These are phyloP conservation scores for Lagopus muta DNA, from an alignment of 2,113 vertebrate species.

Conservation along the genomic window DNA sequence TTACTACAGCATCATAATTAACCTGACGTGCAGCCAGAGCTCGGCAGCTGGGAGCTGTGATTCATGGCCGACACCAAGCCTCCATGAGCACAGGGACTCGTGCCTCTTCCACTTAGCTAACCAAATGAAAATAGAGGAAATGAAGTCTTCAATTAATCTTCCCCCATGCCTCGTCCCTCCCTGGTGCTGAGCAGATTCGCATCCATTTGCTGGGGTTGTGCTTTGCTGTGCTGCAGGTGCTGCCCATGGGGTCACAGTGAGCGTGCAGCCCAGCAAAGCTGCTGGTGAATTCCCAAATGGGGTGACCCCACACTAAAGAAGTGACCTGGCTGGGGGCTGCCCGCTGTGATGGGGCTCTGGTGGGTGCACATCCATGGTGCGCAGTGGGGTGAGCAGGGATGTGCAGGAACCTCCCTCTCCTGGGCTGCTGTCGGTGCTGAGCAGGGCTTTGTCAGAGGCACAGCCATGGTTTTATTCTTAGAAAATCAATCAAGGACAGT, in stretches of 20 bases:
- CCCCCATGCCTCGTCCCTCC: not conserved
- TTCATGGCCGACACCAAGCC: not conserved
- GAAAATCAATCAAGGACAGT: not conserved
- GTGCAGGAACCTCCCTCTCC: not conserved
- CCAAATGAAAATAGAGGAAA: not conserved
- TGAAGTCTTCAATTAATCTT: conserved; percentile 32
- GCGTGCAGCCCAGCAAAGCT: not conserved
- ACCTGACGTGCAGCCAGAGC: not conserved
- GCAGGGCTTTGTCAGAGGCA: not conserved
- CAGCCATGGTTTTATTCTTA: fast-evolving
- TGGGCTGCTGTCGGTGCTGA: not conserved
- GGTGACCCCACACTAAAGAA: not conserved
- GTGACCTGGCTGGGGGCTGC: not conserved
- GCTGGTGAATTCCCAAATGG: fast-evolving
- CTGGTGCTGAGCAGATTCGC: not conserved
- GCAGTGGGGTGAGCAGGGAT: not conserved
- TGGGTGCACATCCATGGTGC: not conserved
- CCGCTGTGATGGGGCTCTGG: too few species aligned
- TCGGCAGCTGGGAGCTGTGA: conserved; percentile 26
- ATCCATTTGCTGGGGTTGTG: not conserved
- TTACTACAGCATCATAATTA: not conserved
- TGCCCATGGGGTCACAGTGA: fast-evolving
- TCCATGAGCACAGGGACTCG: not conserved
- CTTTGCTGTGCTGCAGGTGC: not conserved
- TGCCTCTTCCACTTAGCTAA: conserved; percentile 22